Evolutionary conservation across 2,888 invertebrate genomes (phyloP).

Genomic region (Anagyrus pseudococci): DNA sequence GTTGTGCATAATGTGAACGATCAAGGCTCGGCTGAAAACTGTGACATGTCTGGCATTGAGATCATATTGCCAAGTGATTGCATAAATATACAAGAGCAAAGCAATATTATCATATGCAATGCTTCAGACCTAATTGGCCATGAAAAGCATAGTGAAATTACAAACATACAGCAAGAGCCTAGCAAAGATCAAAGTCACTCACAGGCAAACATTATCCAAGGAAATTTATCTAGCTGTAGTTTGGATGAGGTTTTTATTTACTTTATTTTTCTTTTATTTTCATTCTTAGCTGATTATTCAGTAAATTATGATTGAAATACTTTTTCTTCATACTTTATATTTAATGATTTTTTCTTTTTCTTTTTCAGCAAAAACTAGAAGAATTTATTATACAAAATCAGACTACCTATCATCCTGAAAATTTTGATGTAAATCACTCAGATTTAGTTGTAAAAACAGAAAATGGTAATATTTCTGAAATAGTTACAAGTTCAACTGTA

Average conservation of each 20-base stretch:
- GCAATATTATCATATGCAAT: slow-evolving; percentile 9
- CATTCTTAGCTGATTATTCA: neutral
- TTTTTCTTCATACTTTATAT: neutral
- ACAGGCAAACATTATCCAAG: slow-evolving; percentile 21
- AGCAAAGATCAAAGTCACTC: slow-evolving; percentile 18
- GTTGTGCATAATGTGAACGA: slow-evolving; percentile 29
- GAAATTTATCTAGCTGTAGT: slow-evolving; percentile 11
- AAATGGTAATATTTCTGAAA: slow-evolving; percentile 21
- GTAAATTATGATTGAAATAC: neutral
- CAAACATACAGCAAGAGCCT: slow-evolving; percentile 13
- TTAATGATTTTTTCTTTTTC: slow-evolving; percentile 5
- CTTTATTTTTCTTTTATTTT: neutral
- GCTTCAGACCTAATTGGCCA: slow-evolving; percentile 9
- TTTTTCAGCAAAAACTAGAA: slow-evolving; percentile 19
- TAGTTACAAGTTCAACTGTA: slow-evolving; percentile 9
- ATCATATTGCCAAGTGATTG: slow-evolving; percentile 33
- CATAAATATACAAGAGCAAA: slow-evolving; percentile 23
- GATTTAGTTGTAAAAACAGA: slow-evolving; percentile 6
- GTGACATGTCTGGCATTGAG: slow-evolving; percentile 27
- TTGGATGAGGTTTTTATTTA: slow-evolving; percentile 28
- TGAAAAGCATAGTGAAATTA: slow-evolving; percentile 24
- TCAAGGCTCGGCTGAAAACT: slow-evolving; percentile 19
- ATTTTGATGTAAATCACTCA: slow-evolving; percentile 10
- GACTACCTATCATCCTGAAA: slow-evolving; percentile 17
- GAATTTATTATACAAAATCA: slow-evolving; percentile 19